phyloP scores from a whole-genome alignment of 2,113 vertebrate genomes.

The Acanthochromis polyacanthus region DNA sequence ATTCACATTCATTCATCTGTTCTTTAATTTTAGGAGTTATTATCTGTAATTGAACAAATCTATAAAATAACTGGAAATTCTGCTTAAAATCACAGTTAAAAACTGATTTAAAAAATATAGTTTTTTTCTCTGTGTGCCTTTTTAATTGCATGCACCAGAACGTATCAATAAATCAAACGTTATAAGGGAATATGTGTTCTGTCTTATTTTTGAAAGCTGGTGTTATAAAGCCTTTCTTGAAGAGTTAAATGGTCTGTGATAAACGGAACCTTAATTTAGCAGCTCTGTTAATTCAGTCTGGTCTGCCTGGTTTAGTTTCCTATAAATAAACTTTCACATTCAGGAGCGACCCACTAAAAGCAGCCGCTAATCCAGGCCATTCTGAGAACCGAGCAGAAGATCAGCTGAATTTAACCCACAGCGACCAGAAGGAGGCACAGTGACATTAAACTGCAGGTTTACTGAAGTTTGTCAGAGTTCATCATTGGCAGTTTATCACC shows the following conservation, averaged over 20 bases:
- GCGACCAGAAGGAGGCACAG: neutral
- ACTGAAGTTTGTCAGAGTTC: neutral
- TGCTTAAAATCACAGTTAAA: no score
- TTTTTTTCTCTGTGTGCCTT: no score
- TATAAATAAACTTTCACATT: constrained; percentile 32
- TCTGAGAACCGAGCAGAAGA: constrained; percentile 1
- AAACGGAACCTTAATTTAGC: constrained; percentile 1
- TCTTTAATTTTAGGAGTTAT: no score
- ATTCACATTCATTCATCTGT: no score
- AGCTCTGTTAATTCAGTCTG: neutral
- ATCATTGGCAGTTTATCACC: neutral
- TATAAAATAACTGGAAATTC: no score
- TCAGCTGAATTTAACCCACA: constrained; percentile 42
- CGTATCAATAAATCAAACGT: no score
- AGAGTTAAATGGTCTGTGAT: neutral
- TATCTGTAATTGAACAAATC: no score
- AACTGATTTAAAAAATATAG: no score
- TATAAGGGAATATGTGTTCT: no score
- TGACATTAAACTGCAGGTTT: neutral
- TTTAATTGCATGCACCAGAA: no score
- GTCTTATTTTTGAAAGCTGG: no score
- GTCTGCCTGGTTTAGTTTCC: neutral
- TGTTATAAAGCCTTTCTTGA: neutral
- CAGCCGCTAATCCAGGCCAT: constrained; percentile 60
- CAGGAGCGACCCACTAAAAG: constrained; percentile 53